Base-by-base conservation (phyloP, 2,113 vertebrate genomes). In the Parus major region DNA sequence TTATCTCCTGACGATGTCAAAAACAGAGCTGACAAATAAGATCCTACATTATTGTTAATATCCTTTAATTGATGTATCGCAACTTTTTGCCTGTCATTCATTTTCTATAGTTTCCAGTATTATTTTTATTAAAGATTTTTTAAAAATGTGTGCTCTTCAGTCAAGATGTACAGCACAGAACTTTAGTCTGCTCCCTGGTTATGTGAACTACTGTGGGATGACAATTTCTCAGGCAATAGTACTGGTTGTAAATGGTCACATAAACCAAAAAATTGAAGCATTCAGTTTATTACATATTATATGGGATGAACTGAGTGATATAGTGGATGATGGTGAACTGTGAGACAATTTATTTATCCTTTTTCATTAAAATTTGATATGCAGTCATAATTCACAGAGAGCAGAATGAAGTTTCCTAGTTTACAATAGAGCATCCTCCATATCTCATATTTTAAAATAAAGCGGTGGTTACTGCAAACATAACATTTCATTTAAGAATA, bases 321-420 rank as follows among this genome's bases (percentile, higher is more conserved):
- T 91, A 96, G 81, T 91, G 65, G 84, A 91, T 92, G 78, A 88
- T 85, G 84, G 91, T 91, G 93, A 96, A 92, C 89, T 92, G 77
- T 93, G 78, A 95, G 94, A 96, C 87, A 95, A 95, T 92, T 92
- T 97, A 96, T 97, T 96, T 95, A 96, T 94, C 60, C 55, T 97
- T 96, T 96, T 95, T 95, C 96, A 94, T 97, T 95, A 96, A 95
- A 93, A 95, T 95, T 96, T 95, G 94, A 96, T 96, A 95, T 87
- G 73, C 53, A 64, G 56, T 89, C 95, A 92, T 97, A 97, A 95
- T 59, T 97, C 92, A 92, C 16, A 85, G 78, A 5, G 2, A 49
- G 49, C 57, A 96, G 91, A 85, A 92, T 75, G 65, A 89, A 92
- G 86, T 87, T 89, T 91, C 66, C 70, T 65, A 76, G 91, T 92